Conservation (phyloP, 2,113 vertebrate genomes). For the Danio rerio region DNA sequence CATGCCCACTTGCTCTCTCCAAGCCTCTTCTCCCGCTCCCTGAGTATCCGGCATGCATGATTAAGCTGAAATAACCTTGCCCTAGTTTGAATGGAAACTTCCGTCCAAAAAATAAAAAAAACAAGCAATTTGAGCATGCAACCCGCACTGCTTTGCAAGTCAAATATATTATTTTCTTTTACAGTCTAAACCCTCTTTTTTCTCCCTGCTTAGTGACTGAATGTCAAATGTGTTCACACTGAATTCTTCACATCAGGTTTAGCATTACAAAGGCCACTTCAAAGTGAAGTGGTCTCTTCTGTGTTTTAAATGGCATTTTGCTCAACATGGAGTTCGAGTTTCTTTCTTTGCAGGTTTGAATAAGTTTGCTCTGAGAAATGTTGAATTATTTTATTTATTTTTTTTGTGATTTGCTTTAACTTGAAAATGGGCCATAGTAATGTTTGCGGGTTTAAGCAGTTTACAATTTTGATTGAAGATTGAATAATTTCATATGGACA, state of each 20-base stretch:
- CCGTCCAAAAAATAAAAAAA: not conserved
- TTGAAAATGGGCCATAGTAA: too few relatives aligned
- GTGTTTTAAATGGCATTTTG: conserved; percentile 2
- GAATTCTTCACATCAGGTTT: not conserved
- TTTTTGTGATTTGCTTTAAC: too few relatives aligned
- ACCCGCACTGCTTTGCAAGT: not conserved
- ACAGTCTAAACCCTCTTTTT: not conserved
- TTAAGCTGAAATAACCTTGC: conserved; percentile 28
- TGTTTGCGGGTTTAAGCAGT: too few relatives aligned
- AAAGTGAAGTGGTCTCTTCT: not conserved
- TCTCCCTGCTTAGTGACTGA: not conserved
- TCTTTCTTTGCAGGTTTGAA: too few relatives aligned
- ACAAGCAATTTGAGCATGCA: not conserved
- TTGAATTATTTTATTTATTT: too few relatives aligned
- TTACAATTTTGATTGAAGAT: too few relatives aligned
- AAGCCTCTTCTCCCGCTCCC: not conserved
- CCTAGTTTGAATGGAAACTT: conserved; percentile 14
- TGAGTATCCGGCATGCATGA: conserved; percentile 30
- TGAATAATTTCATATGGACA: too few relatives aligned
- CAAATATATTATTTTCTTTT: not conserved
- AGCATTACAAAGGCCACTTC: not conserved
- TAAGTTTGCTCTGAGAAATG: too few relatives aligned
- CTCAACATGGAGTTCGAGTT: not conserved
- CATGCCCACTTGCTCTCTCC: not conserved
- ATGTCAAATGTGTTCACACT: not conserved